Percentiles rank a stretch among this genome's conserved stretches.
Conservation (phyloP, 2,888 invertebrate species). For the Macaria liturata region DNA sequence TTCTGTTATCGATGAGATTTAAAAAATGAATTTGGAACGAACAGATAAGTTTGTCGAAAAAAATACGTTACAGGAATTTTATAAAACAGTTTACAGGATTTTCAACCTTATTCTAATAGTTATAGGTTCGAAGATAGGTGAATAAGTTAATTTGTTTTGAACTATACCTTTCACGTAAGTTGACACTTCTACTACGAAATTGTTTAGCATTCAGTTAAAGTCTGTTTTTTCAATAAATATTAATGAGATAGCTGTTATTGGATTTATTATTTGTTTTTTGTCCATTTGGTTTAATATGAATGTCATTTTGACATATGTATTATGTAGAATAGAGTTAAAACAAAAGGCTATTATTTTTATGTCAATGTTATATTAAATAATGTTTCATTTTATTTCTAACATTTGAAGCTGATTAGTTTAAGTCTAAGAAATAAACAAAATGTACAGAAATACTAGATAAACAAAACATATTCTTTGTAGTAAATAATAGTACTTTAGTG, state of each 20-base stretch:
- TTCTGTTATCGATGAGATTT: not conserved
- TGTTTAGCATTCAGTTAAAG: slow-evolving; percentile 51
- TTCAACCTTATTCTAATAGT: slow-evolving; percentile 1
- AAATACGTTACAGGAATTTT: slow-evolving; percentile 8
- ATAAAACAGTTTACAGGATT: slow-evolving; percentile 3
- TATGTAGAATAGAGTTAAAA: too few relatives aligned
- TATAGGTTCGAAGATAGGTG: slow-evolving; percentile 11
- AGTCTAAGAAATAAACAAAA: too few relatives aligned
- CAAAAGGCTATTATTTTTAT: too few relatives aligned
- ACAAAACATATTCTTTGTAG: too few relatives aligned
- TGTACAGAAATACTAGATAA: too few relatives aligned
- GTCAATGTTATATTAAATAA: too few relatives aligned
- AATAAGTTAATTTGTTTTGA: slow-evolving; percentile 23
- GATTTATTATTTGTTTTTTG: not conserved
- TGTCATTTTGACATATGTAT: too few relatives aligned
- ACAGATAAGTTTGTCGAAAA: slow-evolving; percentile 23
- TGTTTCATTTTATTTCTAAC: too few relatives aligned
- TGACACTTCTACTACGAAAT: slow-evolving; percentile 50
- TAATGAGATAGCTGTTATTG: slow-evolving; percentile 48
- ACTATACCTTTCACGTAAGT: slow-evolving; percentile 48
- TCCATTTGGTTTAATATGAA: too few relatives aligned
- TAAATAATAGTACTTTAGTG: too few relatives aligned
- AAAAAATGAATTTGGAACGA: slow-evolving; percentile 9
- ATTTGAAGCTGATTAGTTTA: too few relatives aligned
- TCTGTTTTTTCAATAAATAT: slow-evolving; percentile 58